Conservation (phyloP, 2,797 vertebrate genomes). For the Atherinosoma microstoma region DNA sequence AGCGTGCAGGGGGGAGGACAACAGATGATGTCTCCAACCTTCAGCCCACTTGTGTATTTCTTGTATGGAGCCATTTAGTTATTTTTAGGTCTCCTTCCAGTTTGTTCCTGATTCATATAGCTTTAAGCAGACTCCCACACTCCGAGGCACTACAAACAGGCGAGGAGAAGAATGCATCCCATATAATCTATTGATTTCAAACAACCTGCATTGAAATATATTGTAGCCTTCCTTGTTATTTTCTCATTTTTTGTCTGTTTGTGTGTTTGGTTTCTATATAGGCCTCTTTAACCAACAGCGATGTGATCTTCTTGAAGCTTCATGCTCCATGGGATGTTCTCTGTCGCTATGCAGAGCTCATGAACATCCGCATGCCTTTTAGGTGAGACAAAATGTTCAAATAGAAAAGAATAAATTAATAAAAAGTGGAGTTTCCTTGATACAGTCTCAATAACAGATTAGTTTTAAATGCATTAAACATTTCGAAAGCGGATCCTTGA, state of each 20-base stretch:
- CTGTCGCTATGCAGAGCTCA: constrained; percentile 93
- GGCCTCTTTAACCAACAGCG: constrained; percentile 91
- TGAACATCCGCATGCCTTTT: constrained; percentile 98
- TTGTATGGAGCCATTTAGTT: constrained; percentile 36
- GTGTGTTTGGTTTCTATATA: constrained; percentile 62
- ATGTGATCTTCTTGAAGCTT: constrained; percentile 95
- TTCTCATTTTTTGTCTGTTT: constrained; percentile 6
- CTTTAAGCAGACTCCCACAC: constrained; percentile 30
- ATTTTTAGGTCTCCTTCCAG: constrained; percentile 47
- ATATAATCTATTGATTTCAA: not conserved
- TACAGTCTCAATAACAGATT: no score
- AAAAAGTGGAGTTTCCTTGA: not conserved
- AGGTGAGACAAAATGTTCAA: constrained; percentile 77
- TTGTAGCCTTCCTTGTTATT: not conserved
- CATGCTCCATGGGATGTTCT: constrained; percentile 96
- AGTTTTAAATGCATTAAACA: no score
- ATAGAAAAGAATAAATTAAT: not conserved
- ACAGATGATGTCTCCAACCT: constrained; percentile 22
- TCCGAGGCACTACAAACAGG: constrained; percentile 1
- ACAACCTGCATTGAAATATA: not conserved
- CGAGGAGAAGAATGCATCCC: constrained; percentile 12
- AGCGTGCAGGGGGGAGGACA: constrained; percentile 6
- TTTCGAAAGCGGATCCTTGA: no score
- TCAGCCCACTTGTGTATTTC: constrained; percentile 29
- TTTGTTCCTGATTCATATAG: constrained; percentile 28